These are phyloP conservation scores for Gymnogyps californianus DNA, from an alignment of 2,113 vertebrate species.

Conservation along the genomic window DNA sequence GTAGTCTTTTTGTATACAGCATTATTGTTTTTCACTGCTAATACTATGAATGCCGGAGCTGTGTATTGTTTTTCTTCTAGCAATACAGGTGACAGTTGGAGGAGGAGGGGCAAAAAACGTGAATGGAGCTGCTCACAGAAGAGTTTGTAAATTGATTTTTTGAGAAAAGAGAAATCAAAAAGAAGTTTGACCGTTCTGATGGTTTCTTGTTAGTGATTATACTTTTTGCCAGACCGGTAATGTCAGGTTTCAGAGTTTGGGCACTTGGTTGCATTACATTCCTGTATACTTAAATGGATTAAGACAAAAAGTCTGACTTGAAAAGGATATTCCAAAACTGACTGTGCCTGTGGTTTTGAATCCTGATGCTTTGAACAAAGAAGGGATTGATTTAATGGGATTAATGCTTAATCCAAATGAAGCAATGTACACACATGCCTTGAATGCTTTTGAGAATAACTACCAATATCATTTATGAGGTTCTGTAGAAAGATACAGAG, in stretches of 20 bases:
- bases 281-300: constrained; percentile 48
- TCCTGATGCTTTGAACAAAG: constrained; percentile 61
- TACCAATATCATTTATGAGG: constrained; percentile 24
- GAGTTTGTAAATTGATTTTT: background rate
- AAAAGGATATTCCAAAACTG: constrained; percentile 64
- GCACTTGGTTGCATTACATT: background rate
- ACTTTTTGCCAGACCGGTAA: background rate
- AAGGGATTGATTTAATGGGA: constrained; percentile 53
- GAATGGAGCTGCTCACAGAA: background rate
- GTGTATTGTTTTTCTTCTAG: background rate
- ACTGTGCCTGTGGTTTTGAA: constrained; percentile 50
- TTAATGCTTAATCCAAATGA: constrained; percentile 51
- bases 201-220: background rate
- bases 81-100: background rate
- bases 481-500: background rate
- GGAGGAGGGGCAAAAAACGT: background rate
- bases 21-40: background rate
- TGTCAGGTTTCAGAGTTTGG: background rate
- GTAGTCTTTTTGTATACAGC: background rate
- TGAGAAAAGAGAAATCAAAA: background rate
- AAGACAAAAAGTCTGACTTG: constrained; percentile 52
- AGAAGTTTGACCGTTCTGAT: background rate
- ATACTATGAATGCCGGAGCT: background rate
- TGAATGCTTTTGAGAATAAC: constrained; percentile 48
- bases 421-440: constrained; percentile 35